Conservation (phyloP, 2,888 invertebrate species). For the Orgyia antiqua region DNA sequence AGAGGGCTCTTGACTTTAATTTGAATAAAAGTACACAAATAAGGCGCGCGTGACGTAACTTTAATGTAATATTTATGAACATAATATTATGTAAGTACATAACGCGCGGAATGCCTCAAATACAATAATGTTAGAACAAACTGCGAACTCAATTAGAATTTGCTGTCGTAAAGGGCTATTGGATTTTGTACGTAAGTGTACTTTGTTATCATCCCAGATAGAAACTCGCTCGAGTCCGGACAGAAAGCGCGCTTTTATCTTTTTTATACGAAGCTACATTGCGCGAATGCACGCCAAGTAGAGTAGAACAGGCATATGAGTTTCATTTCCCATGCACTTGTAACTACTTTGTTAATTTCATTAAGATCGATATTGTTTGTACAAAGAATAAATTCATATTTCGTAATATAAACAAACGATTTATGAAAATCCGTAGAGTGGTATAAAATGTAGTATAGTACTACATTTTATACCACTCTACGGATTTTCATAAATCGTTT, state of each 20-base stretch:
- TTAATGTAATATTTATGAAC: too few relatives aligned
- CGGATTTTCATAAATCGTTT: too few relatives aligned
- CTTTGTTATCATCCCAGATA: conserved; percentile 50
- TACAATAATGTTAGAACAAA: conserved; percentile 8
- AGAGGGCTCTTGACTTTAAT: conserved; percentile 8
- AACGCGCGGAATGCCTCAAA: conserved; percentile 1
- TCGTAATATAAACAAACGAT: too few relatives aligned
- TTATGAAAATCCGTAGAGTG: too few relatives aligned
- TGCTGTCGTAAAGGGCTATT: conserved; percentile 23
- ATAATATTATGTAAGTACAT: too few relatives aligned
- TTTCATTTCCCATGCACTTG: conserved; percentile 25
- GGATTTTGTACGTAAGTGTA: conserved; percentile 38
- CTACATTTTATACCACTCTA: too few relatives aligned
- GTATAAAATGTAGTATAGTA: too few relatives aligned
- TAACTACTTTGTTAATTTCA: too few relatives aligned
- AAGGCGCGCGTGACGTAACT: too few relatives aligned
- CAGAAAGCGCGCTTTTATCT: conserved; percentile 63
- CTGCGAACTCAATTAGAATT: conserved; percentile 15
- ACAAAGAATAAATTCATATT: too few relatives aligned
- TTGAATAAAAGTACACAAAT: conserved; percentile 4
- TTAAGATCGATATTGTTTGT: too few relatives aligned
- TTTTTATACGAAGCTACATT: conserved; percentile 52
- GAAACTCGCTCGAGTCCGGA: conserved; percentile 64
- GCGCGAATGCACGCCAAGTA: conserved; percentile 33
- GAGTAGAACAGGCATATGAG: conserved; percentile 35